A percentile compares a stretch with the other conserved stretches of the same genome.
phyloP scores from a whole-genome alignment of 2,888 invertebrate species.

The Sicus ferrugineus region DNA sequence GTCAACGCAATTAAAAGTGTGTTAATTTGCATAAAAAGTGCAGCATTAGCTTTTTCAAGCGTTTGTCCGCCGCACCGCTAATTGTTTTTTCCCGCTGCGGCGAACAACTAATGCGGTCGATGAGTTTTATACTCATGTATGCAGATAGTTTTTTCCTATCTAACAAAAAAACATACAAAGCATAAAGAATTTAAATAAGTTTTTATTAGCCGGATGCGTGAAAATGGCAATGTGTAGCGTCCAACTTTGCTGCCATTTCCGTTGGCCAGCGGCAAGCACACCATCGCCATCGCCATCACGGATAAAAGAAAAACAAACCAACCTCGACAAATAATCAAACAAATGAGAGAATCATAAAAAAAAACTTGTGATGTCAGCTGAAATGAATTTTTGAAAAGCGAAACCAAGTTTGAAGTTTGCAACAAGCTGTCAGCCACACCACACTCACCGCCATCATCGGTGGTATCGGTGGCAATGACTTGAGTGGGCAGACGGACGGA shows the following conservation, averaged over 20 bases:
- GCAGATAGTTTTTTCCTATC: neutral
- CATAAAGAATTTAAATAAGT: neutral
- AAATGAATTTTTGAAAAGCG: constrained; percentile 26
- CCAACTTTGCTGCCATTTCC: constrained; percentile 22
- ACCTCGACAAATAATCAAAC: constrained; percentile 16
- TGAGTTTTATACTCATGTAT: neutral
- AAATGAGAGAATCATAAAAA: constrained; percentile 3
- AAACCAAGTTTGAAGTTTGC: constrained; percentile 14
- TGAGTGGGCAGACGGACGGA: neutral
- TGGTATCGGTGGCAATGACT: constrained; percentile 18
- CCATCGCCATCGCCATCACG: neutral
- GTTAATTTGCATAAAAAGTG: constrained; percentile 25
- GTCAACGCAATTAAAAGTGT: neutral
- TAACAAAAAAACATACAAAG: neutral
- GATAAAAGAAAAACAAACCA: neutral
- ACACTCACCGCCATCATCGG: neutral
- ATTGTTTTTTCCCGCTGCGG: neutral
- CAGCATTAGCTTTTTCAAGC: neutral
- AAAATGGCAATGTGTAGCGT: constrained; percentile 21
- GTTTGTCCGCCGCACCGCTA: neutral
- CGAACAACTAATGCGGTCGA: neutral
- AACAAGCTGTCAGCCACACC: too few relatives aligned
- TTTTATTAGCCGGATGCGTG: constrained; percentile 30
- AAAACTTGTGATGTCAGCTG: constrained; percentile 25
- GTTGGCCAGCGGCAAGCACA: neutral